These are phyloP conservation scores for Chrysolina americana DNA, from an alignment of 2,888 invertebrate species.

Conservation along the genomic window DNA sequence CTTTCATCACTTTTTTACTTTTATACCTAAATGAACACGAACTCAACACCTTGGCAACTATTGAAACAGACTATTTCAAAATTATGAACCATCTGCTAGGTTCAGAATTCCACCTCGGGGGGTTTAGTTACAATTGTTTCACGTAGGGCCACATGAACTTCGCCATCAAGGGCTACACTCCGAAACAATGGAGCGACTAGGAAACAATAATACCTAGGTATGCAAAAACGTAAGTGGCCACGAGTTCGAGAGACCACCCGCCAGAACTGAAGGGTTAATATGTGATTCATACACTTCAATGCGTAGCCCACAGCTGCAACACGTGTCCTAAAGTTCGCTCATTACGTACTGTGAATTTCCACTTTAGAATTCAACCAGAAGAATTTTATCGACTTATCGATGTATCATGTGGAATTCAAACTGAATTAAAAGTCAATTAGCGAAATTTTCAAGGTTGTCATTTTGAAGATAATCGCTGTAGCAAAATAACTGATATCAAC, in stretches of 20 bases:
- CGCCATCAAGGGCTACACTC: not conserved
- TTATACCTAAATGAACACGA: too few species aligned
- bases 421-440: too few species aligned
- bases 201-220: constrained; percentile 19
- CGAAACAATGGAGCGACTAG: constrained; percentile 6
- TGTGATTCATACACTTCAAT: not conserved
- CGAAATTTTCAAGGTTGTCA: too few species aligned
- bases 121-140: constrained; percentile 10
- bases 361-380: not conserved
- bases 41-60: too few species aligned
- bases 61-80: not conserved
- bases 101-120: not conserved
- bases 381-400: not conserved
- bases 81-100: not conserved
- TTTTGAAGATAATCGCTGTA: too few species aligned
- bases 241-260: constrained; percentile 10
- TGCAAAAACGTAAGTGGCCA: constrained; percentile 6
- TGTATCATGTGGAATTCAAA: not conserved
- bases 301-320: constrained; percentile 7
- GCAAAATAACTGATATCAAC: too few species aligned
- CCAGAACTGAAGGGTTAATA: constrained; percentile 8
- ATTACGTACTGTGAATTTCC: not conserved
- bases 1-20: not conserved
- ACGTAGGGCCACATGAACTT: not conserved
- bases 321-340: constrained; percentile 4